Percentiles rank a stretch among this genome's conserved stretches.
Evolutionary conservation across 2,797 vertebrate genomes (phyloP).

Genomic region (Salmo trutta): DNA sequence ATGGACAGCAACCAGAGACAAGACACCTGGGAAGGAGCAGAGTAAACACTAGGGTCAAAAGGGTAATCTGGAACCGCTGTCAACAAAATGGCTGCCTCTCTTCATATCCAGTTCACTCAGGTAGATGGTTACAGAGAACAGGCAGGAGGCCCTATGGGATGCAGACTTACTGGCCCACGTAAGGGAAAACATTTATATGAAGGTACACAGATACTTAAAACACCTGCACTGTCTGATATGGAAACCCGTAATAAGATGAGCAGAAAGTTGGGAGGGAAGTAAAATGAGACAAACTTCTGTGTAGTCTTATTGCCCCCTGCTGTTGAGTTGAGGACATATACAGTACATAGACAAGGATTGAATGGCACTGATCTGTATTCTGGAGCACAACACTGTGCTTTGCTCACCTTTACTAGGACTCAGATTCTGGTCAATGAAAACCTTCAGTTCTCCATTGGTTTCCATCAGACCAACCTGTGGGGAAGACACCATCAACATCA

Average conservation of each 20-base stretch:
- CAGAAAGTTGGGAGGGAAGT: neutral
- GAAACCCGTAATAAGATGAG: neutral
- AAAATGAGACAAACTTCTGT: slow-evolving; percentile 5
- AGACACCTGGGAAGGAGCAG: slow-evolving; percentile 79
- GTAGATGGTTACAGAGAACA: neutral
- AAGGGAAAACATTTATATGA: too few species aligned
- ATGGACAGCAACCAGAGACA: slow-evolving; percentile 95
- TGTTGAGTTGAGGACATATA: slow-evolving; percentile 36
- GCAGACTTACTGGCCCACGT: neutral
- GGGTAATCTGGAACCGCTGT: neutral
- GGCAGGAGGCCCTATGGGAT: neutral
- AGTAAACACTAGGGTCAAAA: neutral
- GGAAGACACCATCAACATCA: neutral
- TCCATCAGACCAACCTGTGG: slow-evolving; percentile 95
- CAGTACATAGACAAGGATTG: neutral
- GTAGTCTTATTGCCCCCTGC: slow-evolving; percentile 60
- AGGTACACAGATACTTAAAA: neutral
- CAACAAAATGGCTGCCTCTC: neutral
- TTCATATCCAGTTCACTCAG: neutral
- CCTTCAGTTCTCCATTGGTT: slow-evolving; percentile 94
- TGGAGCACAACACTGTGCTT: neutral
- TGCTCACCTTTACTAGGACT: slow-evolving; percentile 96
- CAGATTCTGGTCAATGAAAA: slow-evolving; percentile 99
- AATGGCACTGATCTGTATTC: neutral
- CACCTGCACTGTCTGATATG: neutral